phyloP scores from a whole-genome alignment of 1,140 invertebrate species.

The Pogonus chalceus region DNA sequence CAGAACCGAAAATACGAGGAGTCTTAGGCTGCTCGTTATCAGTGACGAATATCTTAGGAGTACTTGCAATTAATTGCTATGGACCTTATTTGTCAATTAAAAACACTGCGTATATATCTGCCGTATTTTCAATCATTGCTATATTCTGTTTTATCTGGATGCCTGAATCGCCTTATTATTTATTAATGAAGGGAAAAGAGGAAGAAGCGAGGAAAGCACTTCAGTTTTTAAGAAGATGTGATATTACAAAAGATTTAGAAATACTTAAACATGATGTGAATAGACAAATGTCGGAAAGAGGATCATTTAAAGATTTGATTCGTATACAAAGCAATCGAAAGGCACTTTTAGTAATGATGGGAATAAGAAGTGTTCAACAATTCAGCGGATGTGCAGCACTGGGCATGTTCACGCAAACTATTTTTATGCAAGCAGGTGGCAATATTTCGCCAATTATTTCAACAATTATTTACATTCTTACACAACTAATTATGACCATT shows the following conservation, averaged over 20 bases:
- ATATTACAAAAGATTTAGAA: neutral
- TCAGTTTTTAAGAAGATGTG: conserved; percentile 17
- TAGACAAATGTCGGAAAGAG: too few species aligned
- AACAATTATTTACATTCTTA: conserved; percentile 50
- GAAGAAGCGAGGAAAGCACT: conserved; percentile 18
- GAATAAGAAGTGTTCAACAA: conserved; percentile 63
- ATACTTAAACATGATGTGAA: neutral
- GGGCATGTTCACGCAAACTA: conserved; percentile 62
- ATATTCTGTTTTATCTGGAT: conserved; percentile 35
- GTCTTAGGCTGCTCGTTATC: conserved; percentile 32
- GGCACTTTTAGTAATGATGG: conserved; percentile 51
- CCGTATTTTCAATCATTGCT: conserved; percentile 30
- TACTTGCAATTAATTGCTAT: conserved; percentile 34
- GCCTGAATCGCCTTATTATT: conserved; percentile 39
- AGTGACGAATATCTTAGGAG: conserved; percentile 34
- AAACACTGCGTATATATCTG: conserved; percentile 36
- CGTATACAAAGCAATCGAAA: conserved; percentile 46
- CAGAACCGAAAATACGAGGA: neutral
- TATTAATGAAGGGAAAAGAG: conserved; percentile 17
- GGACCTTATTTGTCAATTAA: conserved; percentile 38
- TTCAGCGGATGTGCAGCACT: conserved; percentile 64
- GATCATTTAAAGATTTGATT: conserved; percentile 46
- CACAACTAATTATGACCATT: conserved; percentile 54
- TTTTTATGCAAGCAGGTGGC: conserved; percentile 52
- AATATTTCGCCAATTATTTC: conserved; percentile 26